Percentiles rank a stretch among this genome's conserved stretches.
phyloP scores from a whole-genome alignment of 2,888 invertebrate species.

The Halictus quadricinctus region DNA sequence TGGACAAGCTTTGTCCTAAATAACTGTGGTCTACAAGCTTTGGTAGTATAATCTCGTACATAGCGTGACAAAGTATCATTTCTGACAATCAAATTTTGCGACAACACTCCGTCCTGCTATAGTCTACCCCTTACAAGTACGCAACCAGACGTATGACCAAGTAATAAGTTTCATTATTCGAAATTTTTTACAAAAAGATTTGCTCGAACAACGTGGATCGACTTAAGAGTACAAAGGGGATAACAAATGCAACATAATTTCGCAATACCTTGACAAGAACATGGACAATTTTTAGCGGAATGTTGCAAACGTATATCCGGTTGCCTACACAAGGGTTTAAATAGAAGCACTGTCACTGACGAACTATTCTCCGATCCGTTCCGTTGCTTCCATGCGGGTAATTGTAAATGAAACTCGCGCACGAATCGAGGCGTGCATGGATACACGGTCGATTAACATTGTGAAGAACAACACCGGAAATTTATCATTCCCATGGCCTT shows the following conservation, averaged over 20 bases:
- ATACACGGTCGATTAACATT: background rate
- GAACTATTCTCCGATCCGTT: background rate
- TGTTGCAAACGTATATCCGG: background rate
- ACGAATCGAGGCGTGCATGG: background rate
- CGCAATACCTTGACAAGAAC: background rate
- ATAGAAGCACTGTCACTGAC: background rate
- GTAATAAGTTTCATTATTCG: background rate
- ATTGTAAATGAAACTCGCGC: conserved; percentile 1
- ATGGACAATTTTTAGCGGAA: background rate
- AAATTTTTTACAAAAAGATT: background rate
- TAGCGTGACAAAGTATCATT: background rate
- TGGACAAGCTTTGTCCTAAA: too few species aligned
- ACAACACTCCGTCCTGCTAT: background rate
- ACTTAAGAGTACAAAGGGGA: background rate
- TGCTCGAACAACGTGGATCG: background rate
- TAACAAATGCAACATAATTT: background rate
- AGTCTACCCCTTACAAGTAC: background rate
- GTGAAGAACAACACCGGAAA: background rate
- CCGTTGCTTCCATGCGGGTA: conserved; percentile 2
- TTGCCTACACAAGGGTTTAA: background rate
- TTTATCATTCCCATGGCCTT: background rate
- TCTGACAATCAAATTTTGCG: background rate
- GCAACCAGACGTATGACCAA: background rate
- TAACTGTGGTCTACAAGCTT: too few species aligned
- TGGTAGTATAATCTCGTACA: too few species aligned